Conservation (phyloP, 2,888 invertebrate species). For the Sarcophaga carnaria region DNA sequence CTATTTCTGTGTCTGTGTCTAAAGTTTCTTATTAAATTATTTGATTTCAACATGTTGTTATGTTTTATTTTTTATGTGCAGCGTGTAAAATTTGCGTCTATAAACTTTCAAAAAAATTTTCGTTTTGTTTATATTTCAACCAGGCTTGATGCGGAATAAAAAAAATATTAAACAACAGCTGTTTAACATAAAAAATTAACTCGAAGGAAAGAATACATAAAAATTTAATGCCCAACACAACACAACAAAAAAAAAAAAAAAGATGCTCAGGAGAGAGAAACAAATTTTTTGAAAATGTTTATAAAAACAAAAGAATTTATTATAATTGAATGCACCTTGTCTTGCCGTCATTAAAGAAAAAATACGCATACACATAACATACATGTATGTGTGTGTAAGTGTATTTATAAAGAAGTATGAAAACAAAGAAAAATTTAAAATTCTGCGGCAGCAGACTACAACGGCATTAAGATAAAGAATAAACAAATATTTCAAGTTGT, state of each 20-base stretch:
- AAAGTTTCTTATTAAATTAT: too few species aligned
- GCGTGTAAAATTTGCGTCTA: too few species aligned
- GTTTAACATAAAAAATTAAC: conserved; percentile 56
- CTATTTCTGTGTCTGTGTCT: too few species aligned
- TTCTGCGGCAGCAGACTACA: conserved; percentile 7
- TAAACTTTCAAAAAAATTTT: background rate
- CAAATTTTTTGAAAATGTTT: conserved; percentile 2
- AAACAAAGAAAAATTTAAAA: background rate
- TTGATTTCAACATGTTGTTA: too few species aligned
- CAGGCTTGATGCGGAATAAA: conserved; percentile 36
- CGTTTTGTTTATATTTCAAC: conserved; percentile 22
- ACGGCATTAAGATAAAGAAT: conserved; percentile 20
- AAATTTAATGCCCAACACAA: background rate
- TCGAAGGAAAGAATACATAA: conserved; percentile 20
- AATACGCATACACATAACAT: background rate
- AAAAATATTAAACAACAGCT: conserved; percentile 46
- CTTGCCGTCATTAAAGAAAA: conserved; percentile 49
- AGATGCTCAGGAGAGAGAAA: conserved; percentile 7
- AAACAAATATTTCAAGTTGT: conserved; percentile 28
- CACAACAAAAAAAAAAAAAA: conserved; percentile 10
- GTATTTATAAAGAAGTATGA: too few species aligned
- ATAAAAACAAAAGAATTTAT: conserved; percentile 53
- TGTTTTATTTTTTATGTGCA: too few species aligned
- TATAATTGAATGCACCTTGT: conserved; percentile 53
- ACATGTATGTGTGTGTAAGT: too few species aligned